Percentiles rank a stretch among this genome's conserved stretches.
Evolutionary conservation across 2,797 vertebrate genomes (phyloP).

Genomic region (Eurystomus glaucurus): DNA sequence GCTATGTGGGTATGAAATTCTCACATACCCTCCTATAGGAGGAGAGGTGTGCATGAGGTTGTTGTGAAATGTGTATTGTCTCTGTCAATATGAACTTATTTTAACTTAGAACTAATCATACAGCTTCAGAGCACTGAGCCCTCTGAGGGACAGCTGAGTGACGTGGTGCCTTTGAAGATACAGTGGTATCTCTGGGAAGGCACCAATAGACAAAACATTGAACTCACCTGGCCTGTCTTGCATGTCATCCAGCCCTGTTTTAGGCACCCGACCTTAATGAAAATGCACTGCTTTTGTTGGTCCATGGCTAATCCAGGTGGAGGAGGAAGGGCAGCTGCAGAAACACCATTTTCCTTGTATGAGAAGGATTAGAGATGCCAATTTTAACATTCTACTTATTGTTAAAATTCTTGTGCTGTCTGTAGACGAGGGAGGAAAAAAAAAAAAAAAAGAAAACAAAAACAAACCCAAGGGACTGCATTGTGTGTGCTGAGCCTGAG

Average conservation of each 20-base stretch:
- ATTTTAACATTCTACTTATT: conserved; percentile 52
- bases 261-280: neutral
- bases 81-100: neutral
- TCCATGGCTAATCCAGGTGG: conserved; percentile 34
- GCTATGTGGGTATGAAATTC: accelerated
- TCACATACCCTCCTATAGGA: neutral
- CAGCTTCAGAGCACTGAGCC: neutral
- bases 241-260: neutral
- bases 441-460: neutral
- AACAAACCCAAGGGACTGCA: neutral
- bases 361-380: conserved; percentile 74
- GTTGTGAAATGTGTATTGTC: neutral
- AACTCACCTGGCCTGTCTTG: conserved; percentile 67
- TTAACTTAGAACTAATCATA: neutral
- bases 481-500: neutral
- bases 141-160: neutral
- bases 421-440: neutral
- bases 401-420: conserved; percentile 66
- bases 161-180: conserved; percentile 43
- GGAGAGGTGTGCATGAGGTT: accelerated
- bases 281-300: conserved; percentile 72
- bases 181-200: neutral
- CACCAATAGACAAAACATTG: conserved; percentile 70
- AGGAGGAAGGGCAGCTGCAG: conserved; percentile 21
- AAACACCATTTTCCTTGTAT: conserved; percentile 8